Percentiles rank a stretch among this genome's conserved stretches.
phyloP scores from a whole-genome alignment of 1,140 invertebrate genomes.

The Drosophila insularis region DNA sequence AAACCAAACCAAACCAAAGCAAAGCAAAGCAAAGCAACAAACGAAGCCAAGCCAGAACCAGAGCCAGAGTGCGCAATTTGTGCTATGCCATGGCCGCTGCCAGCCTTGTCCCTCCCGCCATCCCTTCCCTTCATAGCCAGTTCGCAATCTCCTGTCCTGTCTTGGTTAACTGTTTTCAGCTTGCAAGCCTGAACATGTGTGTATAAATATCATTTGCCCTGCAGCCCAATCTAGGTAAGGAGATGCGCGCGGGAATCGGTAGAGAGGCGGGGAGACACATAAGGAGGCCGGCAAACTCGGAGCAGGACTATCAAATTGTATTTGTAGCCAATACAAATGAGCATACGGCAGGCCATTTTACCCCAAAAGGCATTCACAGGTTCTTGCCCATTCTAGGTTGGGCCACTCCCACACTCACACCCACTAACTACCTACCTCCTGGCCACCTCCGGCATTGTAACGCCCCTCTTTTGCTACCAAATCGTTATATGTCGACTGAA shows the following conservation, averaged over 20 bases:
- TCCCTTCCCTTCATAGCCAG: neutral
- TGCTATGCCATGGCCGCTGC: constrained; percentile 32
- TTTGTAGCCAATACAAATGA: constrained; percentile 80
- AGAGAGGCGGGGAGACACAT: neutral
- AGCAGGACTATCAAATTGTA: constrained; percentile 74
- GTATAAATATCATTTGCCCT: constrained; percentile 65
- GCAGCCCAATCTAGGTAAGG: constrained; percentile 30
- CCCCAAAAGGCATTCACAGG: constrained; percentile 64
- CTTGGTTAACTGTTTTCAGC: constrained; percentile 66
- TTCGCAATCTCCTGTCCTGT: constrained; percentile 18
- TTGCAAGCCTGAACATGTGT: constrained; percentile 63
- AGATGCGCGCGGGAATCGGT: too few species aligned
- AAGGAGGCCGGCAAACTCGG: constrained; percentile 6
- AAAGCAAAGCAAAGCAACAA: neutral
- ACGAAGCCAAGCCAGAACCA: neutral
- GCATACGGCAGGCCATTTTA: constrained; percentile 78
- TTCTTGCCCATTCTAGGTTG: constrained; percentile 8
- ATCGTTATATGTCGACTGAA: constrained; percentile 53
- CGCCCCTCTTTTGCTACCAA: neutral
- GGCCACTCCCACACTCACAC: constrained; percentile 37
- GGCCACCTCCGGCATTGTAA: constrained; percentile 8
- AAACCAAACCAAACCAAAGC: constrained; percentile 17
- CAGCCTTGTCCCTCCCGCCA: neutral
- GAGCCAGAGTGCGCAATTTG: constrained; percentile 48
- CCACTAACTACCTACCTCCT: constrained; percentile 25